Evolutionary conservation across 2,113 vertebrate species (phyloP), one percentile per base, ranked within the genome.

Genomic region (Dendrocopos noguchii): DNA sequence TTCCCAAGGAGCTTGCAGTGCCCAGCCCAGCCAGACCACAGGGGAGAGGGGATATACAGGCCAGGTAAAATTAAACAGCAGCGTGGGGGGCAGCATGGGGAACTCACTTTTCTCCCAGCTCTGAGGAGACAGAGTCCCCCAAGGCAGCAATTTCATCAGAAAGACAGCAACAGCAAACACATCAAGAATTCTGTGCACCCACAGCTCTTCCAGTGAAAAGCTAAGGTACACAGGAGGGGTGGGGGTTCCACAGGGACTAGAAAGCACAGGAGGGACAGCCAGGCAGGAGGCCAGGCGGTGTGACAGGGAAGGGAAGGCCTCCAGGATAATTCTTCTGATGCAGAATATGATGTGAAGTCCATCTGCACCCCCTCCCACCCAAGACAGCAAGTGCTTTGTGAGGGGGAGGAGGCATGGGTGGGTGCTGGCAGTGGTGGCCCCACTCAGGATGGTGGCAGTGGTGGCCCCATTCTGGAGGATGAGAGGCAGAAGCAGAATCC

Each of bases 361-460:
- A 44, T 5, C 64, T 1, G 0, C 50, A 42, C 18, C 44, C 10
- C 47, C 28, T 52, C 68, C 61, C 24, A 7, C 1, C 27, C 24
- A 7, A 6, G 34, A 14, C 10, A n/a, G 4, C 33, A 52, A 52
- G 22, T 24, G 50, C 22, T 52, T 17, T 3, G 14, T 1, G 1
- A 12, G 0, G 0, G 3, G 39, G 20, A 15, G 25, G 36, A 36
- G 65, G 47, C 60, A 4, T 34, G 28, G 36, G 53, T 42, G 79
- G 24, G 36, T 5, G 59, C 7, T 28, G 33, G 25, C n/a, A 34
- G 71, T 0, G 13, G 22, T 17, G n/a, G 57, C 31, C 36, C 70
- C 5, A 1, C 19, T 1, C 46, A 1, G 6, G 29, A 42, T 31
- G 19, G 52, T 0, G 6, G 24, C 28, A 34, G 71, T 0, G 13